phyloP scores from a whole-genome alignment of 2,888 invertebrate species.

The Cabera pusaria region DNA sequence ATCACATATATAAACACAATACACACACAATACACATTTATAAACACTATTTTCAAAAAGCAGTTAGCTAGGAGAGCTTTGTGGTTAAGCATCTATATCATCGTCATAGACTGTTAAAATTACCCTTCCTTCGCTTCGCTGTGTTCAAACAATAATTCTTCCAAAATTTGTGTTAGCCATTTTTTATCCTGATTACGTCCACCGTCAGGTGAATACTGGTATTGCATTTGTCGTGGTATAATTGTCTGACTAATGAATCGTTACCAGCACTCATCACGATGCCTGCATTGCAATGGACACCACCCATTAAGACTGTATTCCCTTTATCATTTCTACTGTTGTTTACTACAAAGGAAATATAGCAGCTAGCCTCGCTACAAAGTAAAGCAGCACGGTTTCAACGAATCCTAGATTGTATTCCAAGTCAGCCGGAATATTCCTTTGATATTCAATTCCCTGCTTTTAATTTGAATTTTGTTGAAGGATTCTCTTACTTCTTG shows the following conservation, averaged over 20 bases:
- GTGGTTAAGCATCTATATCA: no score
- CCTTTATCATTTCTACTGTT: not conserved
- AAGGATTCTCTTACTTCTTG: no score
- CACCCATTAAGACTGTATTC: not conserved
- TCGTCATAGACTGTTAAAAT: no score
- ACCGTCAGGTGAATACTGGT: slow-evolving; percentile 1
- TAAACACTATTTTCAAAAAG: no score
- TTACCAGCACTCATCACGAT: slow-evolving; percentile 7
- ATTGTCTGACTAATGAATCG: slow-evolving; percentile 12
- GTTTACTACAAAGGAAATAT: slow-evolving; percentile 1
- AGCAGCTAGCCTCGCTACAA: not conserved
- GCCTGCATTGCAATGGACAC: slow-evolving; percentile 9
- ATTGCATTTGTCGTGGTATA: slow-evolving; percentile 5
- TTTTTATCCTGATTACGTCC: slow-evolving; percentile 1
- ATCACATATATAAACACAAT: no score
- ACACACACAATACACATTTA: no score
- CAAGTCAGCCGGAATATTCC: not conserved
- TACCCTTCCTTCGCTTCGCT: no score
- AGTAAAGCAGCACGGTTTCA: slow-evolving; percentile 2
- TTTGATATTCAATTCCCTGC: slow-evolving; percentile 4
- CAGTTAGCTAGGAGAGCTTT: no score
- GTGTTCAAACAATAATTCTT: no score
- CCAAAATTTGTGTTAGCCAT: no score
- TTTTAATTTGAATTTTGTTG: not conserved
- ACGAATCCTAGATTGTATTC: slow-evolving; percentile 2